phyloP scores from a whole-genome alignment of 2,888 invertebrate genomes.

The Drosophila multiciliata region DNA sequence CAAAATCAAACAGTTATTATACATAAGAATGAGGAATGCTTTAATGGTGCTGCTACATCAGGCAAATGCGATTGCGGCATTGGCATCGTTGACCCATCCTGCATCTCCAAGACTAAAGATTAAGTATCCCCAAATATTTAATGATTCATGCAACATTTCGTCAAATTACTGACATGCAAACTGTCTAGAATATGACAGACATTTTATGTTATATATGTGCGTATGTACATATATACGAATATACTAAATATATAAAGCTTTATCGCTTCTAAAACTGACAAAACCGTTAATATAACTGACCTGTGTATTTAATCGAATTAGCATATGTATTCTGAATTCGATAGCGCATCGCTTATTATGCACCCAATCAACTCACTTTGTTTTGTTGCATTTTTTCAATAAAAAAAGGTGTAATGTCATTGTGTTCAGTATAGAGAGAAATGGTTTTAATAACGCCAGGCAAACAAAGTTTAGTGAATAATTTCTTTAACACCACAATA shows the following conservation, averaged over 20 bases:
- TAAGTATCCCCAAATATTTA: slow-evolving; percentile 9
- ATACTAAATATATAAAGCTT: slow-evolving; percentile 25
- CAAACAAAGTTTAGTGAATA: background rate
- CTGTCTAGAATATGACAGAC: background rate
- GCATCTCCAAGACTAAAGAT: slow-evolving; percentile 17
- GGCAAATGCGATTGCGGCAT: slow-evolving; percentile 33
- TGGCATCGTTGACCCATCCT: slow-evolving; percentile 16
- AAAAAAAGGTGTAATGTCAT: background rate
- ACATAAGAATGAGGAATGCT: slow-evolving; percentile 46
- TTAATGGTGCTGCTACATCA: slow-evolving; percentile 28
- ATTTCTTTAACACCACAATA: background rate
- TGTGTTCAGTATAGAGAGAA: background rate
- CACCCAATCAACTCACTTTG: slow-evolving; percentile 1
- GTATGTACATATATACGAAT: slow-evolving; percentile 1
- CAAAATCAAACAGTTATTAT: slow-evolving; percentile 34
- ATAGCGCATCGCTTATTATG: background rate
- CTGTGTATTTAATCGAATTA: slow-evolving; percentile 24
- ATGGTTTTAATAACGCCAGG: background rate
- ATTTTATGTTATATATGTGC: background rate
- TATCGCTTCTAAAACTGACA: slow-evolving; percentile 18
- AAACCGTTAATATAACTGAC: background rate
- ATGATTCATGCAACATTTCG: background rate
- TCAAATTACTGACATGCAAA: background rate
- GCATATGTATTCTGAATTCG: slow-evolving; percentile 1
- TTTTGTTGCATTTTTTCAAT: slow-evolving; percentile 1